These are phyloP conservation scores for Mixornis gularis DNA, from an alignment of 2,113 vertebrate genomes.

Conservation along the genomic window DNA sequence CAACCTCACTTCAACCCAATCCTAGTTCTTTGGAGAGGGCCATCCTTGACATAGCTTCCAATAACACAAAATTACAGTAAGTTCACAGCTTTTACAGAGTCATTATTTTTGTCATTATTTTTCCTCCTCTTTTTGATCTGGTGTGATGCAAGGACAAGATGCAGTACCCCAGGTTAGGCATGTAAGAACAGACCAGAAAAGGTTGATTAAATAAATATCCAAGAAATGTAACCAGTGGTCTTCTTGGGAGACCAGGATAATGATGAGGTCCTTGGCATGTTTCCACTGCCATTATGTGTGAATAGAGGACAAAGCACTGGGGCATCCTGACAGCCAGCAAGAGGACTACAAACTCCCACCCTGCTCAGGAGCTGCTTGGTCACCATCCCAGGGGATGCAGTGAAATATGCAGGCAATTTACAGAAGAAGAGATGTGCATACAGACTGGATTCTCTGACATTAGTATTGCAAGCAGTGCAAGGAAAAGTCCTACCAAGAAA, in stretches of 20 bases:
- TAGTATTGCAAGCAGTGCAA: rapidly evolving
- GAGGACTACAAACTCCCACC: neutral
- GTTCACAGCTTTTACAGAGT: neutral
- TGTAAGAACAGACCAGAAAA: neutral
- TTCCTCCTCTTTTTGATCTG: neutral
- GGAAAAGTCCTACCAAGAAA: neutral
- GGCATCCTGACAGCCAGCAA: neutral
- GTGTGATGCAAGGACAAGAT: neutral
- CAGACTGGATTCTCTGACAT: neutral
- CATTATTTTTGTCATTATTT: neutral
- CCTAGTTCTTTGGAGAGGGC: neutral
- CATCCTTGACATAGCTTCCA: neutral
- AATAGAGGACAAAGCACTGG: neutral
- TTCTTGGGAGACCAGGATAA: neutral
- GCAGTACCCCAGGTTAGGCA: rapidly evolving
- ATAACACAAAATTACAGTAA: neutral
- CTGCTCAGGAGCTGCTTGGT: neutral
- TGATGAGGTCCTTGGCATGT: neutral
- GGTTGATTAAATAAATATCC: neutral
- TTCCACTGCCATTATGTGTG: neutral
- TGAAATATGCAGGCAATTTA: neutral
- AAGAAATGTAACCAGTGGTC: neutral
- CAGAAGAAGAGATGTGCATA: neutral
- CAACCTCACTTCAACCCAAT: neutral
- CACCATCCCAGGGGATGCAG: neutral